phyloP scores from a whole-genome alignment of 2,888 invertebrate genomes.

The Thera britannica region DNA sequence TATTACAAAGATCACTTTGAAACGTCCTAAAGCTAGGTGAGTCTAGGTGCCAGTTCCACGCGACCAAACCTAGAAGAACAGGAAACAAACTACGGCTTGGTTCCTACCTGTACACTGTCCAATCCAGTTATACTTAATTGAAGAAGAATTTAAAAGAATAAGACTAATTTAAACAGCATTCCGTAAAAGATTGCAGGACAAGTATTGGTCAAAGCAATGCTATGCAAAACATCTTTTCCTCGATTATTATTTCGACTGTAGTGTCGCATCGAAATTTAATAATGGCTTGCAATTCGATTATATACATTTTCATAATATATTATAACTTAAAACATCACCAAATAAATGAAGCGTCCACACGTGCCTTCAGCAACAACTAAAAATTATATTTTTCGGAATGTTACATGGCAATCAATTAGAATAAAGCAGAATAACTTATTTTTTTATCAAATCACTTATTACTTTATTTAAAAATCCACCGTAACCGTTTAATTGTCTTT shows the following conservation, averaged over 20 bases:
- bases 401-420: too few relatives aligned
- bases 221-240: constrained; percentile 10
- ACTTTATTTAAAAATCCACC: too few relatives aligned
- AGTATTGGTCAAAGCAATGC: not conserved
- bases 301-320: not conserved
- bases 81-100: too few relatives aligned
- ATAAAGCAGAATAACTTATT: too few relatives aligned
- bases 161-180: constrained; percentile 28
- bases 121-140: constrained; percentile 54
- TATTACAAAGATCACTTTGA: too few relatives aligned
- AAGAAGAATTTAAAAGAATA: constrained; percentile 26
- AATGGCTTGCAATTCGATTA: constrained; percentile 15
- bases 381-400: too few relatives aligned
- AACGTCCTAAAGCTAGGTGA: too few relatives aligned
- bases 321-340: constrained; percentile 21
- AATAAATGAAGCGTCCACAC: constrained; percentile 23
- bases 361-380: not conserved
- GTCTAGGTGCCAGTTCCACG: too few relatives aligned
- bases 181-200: not conserved
- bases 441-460: too few relatives aligned
- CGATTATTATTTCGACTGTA: constrained; percentile 7
- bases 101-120: not conserved
- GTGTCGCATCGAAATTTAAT: constrained; percentile 13
- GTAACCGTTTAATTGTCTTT: too few relatives aligned
- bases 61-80: too few relatives aligned